Percentiles rank a stretch among this genome's conserved stretches.
These are phyloP conservation scores for Aeoliscus strigatus DNA, from an alignment of 2,797 vertebrate species.

Conservation along the genomic window DNA sequence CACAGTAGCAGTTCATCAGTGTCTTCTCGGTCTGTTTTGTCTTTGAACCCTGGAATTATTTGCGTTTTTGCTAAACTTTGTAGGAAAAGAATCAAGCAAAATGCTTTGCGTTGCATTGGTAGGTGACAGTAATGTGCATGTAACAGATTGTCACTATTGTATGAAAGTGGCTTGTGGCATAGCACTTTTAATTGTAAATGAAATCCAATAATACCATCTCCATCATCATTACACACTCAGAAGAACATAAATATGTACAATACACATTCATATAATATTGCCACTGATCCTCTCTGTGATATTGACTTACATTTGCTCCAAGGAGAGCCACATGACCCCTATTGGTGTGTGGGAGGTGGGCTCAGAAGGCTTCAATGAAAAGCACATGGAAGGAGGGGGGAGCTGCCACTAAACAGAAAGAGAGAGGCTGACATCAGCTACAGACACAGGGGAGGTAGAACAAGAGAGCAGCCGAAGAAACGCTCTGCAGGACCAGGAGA, in stretches of 20 bases:
- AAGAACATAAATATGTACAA: conserved; percentile 9
- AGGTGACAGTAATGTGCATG: no score
- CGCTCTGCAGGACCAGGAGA: conserved; percentile 17
- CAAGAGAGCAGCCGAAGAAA: conserved; percentile 35
- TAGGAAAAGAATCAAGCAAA: no score
- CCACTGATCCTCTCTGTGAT: conserved; percentile 46
- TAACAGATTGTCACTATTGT: no score
- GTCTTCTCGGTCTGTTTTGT: no score
- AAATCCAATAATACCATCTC: no score
- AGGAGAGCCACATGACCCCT: conserved; percentile 68
- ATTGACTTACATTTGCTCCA: conserved; percentile 59
- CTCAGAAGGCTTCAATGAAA: conserved; percentile 65
- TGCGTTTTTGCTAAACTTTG: no score
- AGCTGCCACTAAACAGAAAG: conserved; percentile 29
- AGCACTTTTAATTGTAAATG: no score
- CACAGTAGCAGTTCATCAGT: no score
- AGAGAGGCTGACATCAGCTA: conserved; percentile 17
- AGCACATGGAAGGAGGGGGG: conserved; percentile 71
- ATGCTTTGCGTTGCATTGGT: no score
- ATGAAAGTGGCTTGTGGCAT: no score
- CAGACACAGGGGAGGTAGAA: conserved; percentile 13
- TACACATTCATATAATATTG: conserved; percentile 27
- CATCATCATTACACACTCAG: no score
- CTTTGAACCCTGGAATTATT: no score
- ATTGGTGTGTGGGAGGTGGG: conserved; percentile 27